Percentiles rank a stretch among this genome's conserved stretches.
Evolutionary conservation across 2,888 invertebrate genomes (phyloP).

Genomic region (Hirtodrosophila cameraria): DNA sequence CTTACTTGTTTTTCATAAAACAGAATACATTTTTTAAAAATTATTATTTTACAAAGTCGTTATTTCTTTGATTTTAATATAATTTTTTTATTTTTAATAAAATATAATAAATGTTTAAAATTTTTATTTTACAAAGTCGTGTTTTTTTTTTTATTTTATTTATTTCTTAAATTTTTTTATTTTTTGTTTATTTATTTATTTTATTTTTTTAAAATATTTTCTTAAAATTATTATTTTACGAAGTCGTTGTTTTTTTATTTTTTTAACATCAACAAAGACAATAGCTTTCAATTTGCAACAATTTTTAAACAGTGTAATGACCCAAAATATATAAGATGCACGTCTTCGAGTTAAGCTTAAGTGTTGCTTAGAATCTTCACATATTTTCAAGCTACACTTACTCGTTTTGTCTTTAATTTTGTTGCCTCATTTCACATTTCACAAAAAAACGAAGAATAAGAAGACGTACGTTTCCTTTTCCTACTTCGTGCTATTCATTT

Average conservation of each 20-base stretch:
- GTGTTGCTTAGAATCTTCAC: background rate
- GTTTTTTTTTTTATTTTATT: background rate
- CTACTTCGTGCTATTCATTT: slow-evolving; percentile 44
- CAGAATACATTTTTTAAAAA: too few species aligned
- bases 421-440: slow-evolving; percentile 15
- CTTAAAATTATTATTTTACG: background rate
- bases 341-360: slow-evolving; percentile 14
- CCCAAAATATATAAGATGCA: slow-evolving; percentile 1
- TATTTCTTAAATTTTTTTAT: background rate
- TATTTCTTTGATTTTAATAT: background rate
- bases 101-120: too few species aligned
- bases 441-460: slow-evolving; percentile 9
- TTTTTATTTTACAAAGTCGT: too few species aligned
- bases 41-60: background rate
- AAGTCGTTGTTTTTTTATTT: background rate
- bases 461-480: slow-evolving; percentile 18
- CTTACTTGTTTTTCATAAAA: too few species aligned
- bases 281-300: background rate
- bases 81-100: too few species aligned
- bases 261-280: too few species aligned
- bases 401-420: slow-evolving; percentile 49
- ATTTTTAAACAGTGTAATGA: slow-evolving; percentile 19
- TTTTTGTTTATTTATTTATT: too few species aligned
- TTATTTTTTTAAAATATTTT: too few species aligned
- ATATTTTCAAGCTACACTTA: slow-evolving; percentile 36